Evolutionary conservation across 2,797 vertebrate species (phyloP).

Genomic region (Aphelocoma californica): DNA sequence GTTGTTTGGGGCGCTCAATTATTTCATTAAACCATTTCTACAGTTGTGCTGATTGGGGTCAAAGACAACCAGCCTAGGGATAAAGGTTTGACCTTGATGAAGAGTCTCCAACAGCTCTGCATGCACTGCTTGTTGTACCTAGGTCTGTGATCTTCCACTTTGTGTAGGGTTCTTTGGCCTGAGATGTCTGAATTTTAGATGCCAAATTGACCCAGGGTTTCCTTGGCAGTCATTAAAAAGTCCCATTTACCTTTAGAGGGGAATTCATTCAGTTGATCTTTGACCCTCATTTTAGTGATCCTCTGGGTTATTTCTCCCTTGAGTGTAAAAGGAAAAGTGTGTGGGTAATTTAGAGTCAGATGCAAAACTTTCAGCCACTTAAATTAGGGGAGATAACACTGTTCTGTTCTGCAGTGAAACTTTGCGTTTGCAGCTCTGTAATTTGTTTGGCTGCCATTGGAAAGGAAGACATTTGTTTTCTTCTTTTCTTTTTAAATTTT

Average conservation of each 20-base stretch:
- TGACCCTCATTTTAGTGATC: neutral
- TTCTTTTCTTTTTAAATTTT: neutral
- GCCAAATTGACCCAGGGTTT: neutral
- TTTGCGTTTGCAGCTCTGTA: neutral
- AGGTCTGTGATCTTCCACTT: fast-evolving
- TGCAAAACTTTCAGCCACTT: neutral
- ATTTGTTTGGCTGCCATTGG: neutral
- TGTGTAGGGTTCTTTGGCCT: neutral
- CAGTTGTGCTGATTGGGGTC: neutral
- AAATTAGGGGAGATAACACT: neutral
- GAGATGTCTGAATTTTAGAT: neutral
- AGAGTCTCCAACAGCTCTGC: neutral
- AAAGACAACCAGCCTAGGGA: neutral
- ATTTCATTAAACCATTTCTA: neutral
- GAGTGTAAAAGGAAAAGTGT: neutral
- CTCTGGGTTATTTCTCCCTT: neutral
- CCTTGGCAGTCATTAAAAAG: neutral
- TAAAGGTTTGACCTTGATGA: neutral
- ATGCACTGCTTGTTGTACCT: fast-evolving
- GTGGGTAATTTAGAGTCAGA: neutral
- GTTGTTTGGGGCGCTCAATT: neutral
- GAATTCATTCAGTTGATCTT: neutral
- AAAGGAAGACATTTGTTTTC: neutral
- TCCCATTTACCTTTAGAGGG: neutral
- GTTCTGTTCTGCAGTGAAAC: neutral